These are phyloP conservation scores for Balaeniceps rex DNA, from an alignment of 2,113 vertebrate genomes.

Conservation along the genomic window DNA sequence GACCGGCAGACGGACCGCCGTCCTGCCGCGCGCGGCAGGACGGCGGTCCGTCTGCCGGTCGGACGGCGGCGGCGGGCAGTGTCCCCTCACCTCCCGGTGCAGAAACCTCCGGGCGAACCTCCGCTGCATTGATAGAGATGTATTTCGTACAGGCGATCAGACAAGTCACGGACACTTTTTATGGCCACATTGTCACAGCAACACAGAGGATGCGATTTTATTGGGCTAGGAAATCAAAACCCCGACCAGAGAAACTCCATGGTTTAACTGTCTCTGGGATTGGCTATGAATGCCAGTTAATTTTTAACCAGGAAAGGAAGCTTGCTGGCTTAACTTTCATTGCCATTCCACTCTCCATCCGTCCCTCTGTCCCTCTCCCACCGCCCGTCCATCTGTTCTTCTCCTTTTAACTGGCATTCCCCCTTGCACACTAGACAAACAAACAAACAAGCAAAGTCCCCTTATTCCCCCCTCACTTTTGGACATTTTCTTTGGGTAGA, in stretches of 20 bases:
- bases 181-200: slow-evolving; percentile 92
- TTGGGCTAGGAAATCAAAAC: slow-evolving; percentile 90
- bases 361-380: neutral
- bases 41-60: neutral
- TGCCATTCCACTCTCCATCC: slow-evolving; percentile 19
- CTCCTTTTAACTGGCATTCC: slow-evolving; percentile 22
- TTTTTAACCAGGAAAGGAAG: slow-evolving; percentile 79
- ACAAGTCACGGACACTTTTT: slow-evolving; percentile 88
- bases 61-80: neutral
- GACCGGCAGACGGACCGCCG: neutral
- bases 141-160: slow-evolving; percentile 86
- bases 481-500: slow-evolving; percentile 13
- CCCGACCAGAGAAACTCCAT: slow-evolving; percentile 80
- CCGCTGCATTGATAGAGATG: slow-evolving; percentile 85
- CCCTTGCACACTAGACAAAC: slow-evolving; percentile 35
- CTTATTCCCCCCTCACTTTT: neutral
- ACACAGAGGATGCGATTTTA: slow-evolving; percentile 90
- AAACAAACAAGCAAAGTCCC: slow-evolving; percentile 57
- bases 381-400: slow-evolving; percentile 1
- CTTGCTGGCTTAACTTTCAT: slow-evolving; percentile 45
- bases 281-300: slow-evolving; percentile 72
- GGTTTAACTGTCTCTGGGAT: slow-evolving; percentile 77
- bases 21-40: too few species aligned
- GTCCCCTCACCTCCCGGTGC: slow-evolving; percentile 64
- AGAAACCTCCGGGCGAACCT: slow-evolving; percentile 85